phyloP scores from a whole-genome alignment of 1,140 invertebrate genomes.

The Drosophila auraria region DNA sequence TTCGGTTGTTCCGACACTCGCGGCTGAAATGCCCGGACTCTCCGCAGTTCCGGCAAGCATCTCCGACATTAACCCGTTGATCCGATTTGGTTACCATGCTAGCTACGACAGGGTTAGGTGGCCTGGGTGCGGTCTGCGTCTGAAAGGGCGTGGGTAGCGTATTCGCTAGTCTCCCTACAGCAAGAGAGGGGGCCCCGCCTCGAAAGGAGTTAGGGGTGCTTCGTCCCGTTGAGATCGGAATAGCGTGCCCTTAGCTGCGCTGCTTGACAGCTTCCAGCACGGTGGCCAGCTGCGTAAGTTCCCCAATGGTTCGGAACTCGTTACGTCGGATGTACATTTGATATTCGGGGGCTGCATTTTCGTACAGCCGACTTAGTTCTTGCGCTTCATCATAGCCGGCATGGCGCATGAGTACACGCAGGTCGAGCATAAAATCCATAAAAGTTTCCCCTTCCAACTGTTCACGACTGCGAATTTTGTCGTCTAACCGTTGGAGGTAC shows the following conservation, averaged over 20 bases:
- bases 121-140: background rate
- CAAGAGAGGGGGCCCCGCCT: too few species aligned
- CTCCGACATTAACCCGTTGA: background rate
- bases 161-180: too few species aligned
- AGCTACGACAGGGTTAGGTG: background rate
- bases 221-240: too few species aligned
- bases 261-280: background rate
- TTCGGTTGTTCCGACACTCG: background rate
- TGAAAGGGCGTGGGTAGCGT: too few species aligned
- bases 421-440: background rate
- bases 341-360: background rate
- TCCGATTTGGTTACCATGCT: background rate
- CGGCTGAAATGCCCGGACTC: background rate
- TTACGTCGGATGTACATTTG: background rate
- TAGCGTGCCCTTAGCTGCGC: background rate
- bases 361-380: background rate
- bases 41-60: background rate
- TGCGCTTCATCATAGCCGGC: too few species aligned
- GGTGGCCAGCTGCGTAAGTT: background rate
- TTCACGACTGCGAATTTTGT: background rate
- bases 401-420: too few species aligned
- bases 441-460: background rate
- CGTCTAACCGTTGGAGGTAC: too few species aligned
- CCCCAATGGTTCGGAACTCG: background rate
- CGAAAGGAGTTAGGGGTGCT: background rate